phyloP scores from a whole-genome alignment of 1,140 invertebrate species.

The Carposina sasakii region DNA sequence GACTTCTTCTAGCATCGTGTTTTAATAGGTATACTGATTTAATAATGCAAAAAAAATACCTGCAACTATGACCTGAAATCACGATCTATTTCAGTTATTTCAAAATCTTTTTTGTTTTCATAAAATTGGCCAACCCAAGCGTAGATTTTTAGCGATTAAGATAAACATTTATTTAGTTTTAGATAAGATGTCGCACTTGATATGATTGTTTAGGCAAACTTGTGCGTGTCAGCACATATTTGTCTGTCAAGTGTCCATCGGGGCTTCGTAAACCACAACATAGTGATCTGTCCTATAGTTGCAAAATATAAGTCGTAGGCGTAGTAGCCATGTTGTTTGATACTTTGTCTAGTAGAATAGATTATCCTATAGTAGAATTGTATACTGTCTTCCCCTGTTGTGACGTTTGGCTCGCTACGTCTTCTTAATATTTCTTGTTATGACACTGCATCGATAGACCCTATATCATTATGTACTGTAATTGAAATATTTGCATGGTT shows the following conservation, averaged over 20 bases:
- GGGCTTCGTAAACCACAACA: slow-evolving; percentile 60
- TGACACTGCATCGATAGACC: slow-evolving; percentile 10
- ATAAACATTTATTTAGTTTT: slow-evolving; percentile 32
- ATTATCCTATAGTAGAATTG: slow-evolving; percentile 43
- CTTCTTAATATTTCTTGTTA: slow-evolving; percentile 17
- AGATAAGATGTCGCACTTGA: slow-evolving; percentile 48
- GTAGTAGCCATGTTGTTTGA: slow-evolving; percentile 42
- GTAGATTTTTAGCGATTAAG: slow-evolving; percentile 31
- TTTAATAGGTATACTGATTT: slow-evolving; percentile 37
- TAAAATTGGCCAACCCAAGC: slow-evolving; percentile 25
- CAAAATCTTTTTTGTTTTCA: slow-evolving; percentile 25
- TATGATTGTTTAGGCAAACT: slow-evolving; percentile 47
- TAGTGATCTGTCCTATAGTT: slow-evolving; percentile 70
- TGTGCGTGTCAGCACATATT: slow-evolving; percentile 48
- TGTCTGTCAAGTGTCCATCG: slow-evolving; percentile 44
- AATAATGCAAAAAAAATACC: slow-evolving; percentile 28
- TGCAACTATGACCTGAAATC: slow-evolving; percentile 18
- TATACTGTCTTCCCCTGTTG: slow-evolving; percentile 40
- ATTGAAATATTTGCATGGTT: slow-evolving; percentile 33
- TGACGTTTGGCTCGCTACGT: slow-evolving; percentile 36
- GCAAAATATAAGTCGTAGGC: slow-evolving; percentile 60
- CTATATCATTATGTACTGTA: slow-evolving; percentile 14
- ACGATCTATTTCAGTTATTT: too few species aligned
- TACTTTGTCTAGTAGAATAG: slow-evolving; percentile 47
- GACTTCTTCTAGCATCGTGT: slow-evolving; percentile 65